A percentile compares a stretch with the other conserved stretches of the same genome.
These are phyloP conservation scores for Odontomachus brunneus DNA, from an alignment of 1,140 invertebrate species.

Conservation along the genomic window DNA sequence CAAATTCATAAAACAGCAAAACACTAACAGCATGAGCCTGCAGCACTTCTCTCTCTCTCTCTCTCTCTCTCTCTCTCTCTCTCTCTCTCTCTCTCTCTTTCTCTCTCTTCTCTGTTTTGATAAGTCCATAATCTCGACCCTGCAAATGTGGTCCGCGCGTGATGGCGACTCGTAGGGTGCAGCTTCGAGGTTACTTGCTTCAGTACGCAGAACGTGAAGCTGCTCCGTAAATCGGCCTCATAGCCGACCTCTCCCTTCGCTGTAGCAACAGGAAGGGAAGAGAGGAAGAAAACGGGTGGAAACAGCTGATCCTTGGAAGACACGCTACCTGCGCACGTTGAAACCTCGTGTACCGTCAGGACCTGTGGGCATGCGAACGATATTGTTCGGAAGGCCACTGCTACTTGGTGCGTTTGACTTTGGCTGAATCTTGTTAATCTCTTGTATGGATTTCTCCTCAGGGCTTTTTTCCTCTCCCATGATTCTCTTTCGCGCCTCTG, in stretches of 20 bases:
- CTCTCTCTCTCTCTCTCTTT: too few relatives aligned
- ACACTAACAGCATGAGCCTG: constrained; percentile 53
- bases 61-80: too few relatives aligned
- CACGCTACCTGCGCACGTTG: constrained; percentile 86
- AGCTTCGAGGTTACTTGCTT: constrained; percentile 40
- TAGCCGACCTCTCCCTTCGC: constrained; percentile 78
- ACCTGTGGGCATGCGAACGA: constrained; percentile 86
- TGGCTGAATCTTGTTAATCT: constrained; percentile 86
- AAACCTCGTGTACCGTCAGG: constrained; percentile 87
- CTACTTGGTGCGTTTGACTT: constrained; percentile 68
- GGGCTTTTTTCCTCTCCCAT: constrained; percentile 92
- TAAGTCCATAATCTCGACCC: constrained; percentile 58
- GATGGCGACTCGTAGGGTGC: constrained; percentile 26
- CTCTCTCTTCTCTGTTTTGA: constrained; percentile 41
- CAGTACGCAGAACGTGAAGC: constrained; percentile 55
- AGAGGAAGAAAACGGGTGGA: constrained; percentile 78
- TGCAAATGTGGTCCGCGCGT: constrained; percentile 27
- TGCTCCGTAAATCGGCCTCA: constrained; percentile 81
- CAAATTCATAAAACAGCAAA: constrained; percentile 42
- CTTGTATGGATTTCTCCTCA: constrained; percentile 88
- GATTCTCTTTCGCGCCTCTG: constrained; percentile 93
- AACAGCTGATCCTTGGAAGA: constrained; percentile 65
- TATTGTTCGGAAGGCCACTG: constrained; percentile 78
- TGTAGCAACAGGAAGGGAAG: constrained; percentile 68
- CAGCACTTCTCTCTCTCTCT: constrained; percentile 53